These are phyloP conservation scores for Cryptocephalus primarius DNA, from an alignment of 2,888 invertebrate genomes.

Conservation along the genomic window DNA sequence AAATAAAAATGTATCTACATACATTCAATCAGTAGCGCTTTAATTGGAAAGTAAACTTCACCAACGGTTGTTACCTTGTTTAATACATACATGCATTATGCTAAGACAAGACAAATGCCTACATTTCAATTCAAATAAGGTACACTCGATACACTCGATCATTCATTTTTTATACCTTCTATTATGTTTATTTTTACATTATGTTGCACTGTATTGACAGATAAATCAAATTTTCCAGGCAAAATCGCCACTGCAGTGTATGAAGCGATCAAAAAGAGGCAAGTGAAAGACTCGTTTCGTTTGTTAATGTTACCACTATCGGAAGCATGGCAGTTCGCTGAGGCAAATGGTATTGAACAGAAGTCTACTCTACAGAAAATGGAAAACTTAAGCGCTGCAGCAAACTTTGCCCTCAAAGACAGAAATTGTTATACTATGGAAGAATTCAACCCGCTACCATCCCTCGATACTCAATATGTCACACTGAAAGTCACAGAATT, in stretches of 20 bases:
- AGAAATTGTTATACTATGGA: slow-evolving; percentile 16
- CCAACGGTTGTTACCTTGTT: too few species aligned
- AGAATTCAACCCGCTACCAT: slow-evolving; percentile 21
- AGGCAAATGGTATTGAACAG: slow-evolving; percentile 22
- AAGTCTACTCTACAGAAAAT: slow-evolving; percentile 4
- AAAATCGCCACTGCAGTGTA: slow-evolving; percentile 59
- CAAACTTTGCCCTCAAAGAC: slow-evolving; percentile 3
- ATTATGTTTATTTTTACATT: too few species aligned
- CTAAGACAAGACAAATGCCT: too few species aligned
- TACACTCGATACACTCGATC: too few species aligned
- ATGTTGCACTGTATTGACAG: too few species aligned
- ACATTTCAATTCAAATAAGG: too few species aligned
- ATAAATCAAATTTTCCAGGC: slow-evolving; percentile 29
- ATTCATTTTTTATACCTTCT: too few species aligned
- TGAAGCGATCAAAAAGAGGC: slow-evolving; percentile 59
- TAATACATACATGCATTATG: too few species aligned
- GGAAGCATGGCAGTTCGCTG: slow-evolving; percentile 41
- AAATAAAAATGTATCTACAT: too few species aligned
- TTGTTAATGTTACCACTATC: slow-evolving; percentile 44
- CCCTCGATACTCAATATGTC: slow-evolving; percentile 21
- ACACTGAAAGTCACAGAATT: slow-evolving; percentile 31
- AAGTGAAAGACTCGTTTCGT: slow-evolving; percentile 41
- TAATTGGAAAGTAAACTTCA: too few species aligned
- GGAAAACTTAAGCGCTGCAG: background rate
- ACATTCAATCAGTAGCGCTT: too few species aligned